Evolutionary conservation across 2,888 invertebrate species (phyloP), one percentile per base, ranked within the genome.

Genomic region (Cloeon dipterum): DNA sequence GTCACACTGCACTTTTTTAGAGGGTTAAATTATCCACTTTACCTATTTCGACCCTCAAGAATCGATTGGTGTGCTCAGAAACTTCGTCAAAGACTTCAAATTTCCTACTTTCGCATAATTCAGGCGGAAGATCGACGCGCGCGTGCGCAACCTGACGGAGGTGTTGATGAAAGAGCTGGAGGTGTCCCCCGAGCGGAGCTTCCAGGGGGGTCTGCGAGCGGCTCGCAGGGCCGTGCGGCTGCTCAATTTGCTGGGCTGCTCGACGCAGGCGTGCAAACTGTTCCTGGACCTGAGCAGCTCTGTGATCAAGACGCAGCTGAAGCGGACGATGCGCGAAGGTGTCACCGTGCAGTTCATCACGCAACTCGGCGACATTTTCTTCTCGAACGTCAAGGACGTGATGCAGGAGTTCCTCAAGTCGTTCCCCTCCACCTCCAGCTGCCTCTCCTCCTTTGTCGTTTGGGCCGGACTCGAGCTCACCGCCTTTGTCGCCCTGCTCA

Each of bases 391-490:
- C 46, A 68, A 67, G 41, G 76, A 78, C 53, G 77, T 77, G 19
- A 66, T 71, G 2, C 64, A 64, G 40, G 82, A 83, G 54, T 82
- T 82, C 52, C 58, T 72, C 32, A 68, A 74, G 45, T 75, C 86
- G 29, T 93, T 93, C 56, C 76, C 81, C 34, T 67, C 75, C 46
- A 75, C 71, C 38, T 65, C 70, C 18, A 69, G 69, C 20, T 78
- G 77, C 50, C 69, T 52, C 54, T 26, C 53, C 74, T 79, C 75
- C 38, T 75, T 91, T 45, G 71, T 89, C 42, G 81, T 89, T 4
- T 94, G 94, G 94, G 77, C 82, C 44, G 82, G 82, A 49, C 68
- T 71, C 44, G 83, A 86, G 58, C 59, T 85, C 39, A 74, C 74
- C 47, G 66, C 75, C 47, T 68, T 86, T 50, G 76, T 77, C 46